Conservation (phyloP, 2,113 vertebrate species). For the Phalacrocorax pelagicus region DNA sequence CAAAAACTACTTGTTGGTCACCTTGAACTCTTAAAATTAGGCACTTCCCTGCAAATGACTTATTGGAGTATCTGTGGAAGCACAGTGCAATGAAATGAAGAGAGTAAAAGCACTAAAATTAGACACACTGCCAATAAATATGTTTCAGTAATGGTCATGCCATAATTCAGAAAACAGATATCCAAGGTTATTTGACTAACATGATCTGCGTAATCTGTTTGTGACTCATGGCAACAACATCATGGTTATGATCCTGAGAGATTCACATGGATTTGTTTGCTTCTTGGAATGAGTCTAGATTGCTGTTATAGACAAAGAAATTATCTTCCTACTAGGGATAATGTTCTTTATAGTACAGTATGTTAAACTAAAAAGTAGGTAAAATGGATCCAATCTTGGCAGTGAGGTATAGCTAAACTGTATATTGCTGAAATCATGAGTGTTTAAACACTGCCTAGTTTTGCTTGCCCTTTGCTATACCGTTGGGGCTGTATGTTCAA, state of each 20-base stretch:
- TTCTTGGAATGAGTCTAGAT: not conserved
- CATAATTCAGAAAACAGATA: not conserved
- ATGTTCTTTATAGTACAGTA: not conserved
- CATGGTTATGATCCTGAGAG: not conserved
- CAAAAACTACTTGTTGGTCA: not conserved
- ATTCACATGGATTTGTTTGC: not conserved
- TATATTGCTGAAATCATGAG: not conserved
- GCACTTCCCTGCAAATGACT: not conserved
- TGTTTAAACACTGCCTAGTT: not conserved
- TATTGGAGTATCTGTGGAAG: not conserved
- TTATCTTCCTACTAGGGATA: not conserved
- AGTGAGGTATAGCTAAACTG: not conserved
- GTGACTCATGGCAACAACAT: not conserved
- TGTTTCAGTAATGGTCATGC: not conserved
- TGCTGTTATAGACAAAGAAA: not conserved
- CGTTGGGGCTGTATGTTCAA: not conserved
- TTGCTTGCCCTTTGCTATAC: rapidly evolving
- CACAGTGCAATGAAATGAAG: not conserved
- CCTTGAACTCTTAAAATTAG: not conserved
- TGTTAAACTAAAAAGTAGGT: not conserved
- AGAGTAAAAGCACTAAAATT: not conserved
- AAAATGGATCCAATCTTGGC: not conserved
- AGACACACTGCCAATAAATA: not conserved
- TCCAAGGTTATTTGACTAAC: not conserved
- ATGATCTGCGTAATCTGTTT: not conserved